Percentiles rank a stretch among this genome's conserved stretches.
phyloP scores from a whole-genome alignment of 2,797 vertebrate genomes.

The Coluber constrictor region DNA sequence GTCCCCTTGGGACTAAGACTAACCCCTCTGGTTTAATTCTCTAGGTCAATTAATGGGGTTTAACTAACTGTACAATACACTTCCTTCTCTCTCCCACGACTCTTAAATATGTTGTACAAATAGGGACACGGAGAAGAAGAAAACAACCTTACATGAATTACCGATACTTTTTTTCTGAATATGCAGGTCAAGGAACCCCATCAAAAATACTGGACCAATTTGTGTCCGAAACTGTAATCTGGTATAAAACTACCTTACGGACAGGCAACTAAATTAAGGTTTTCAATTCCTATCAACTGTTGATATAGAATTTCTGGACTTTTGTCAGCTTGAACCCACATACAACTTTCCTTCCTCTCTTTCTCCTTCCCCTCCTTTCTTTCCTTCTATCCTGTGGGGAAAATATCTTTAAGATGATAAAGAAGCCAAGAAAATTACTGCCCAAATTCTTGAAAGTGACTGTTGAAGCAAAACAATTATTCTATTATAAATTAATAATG shows the following conservation, averaged over 20 bases:
- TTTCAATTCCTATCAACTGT: constrained; percentile 22
- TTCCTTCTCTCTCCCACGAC: neutral
- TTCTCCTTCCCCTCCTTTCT: neutral
- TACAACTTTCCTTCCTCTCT: neutral
- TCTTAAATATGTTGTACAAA: neutral
- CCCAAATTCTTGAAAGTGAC: constrained; percentile 69
- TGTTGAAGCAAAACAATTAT: constrained; percentile 85
- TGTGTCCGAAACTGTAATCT: neutral
- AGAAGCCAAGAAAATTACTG: constrained; percentile 58
- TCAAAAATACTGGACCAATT: neutral
- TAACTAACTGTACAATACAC: neutral
- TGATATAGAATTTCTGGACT: constrained; percentile 6
- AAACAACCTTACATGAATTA: no score
- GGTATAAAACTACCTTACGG: neutral
- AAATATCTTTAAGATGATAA: constrained; percentile 54
- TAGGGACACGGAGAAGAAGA: neutral
- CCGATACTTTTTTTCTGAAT: neutral
- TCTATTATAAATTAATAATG: constrained; percentile 92
- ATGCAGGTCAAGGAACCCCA: neutral
- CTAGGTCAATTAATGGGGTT: neutral
- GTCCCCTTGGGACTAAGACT: neutral
- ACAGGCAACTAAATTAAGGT: constrained; percentile 8
- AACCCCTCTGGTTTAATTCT: neutral
- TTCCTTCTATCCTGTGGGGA: constrained; percentile 22
- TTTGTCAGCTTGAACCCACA: constrained; percentile 25